Evolutionary conservation across 2,113 vertebrate genomes (phyloP), one percentile per base, ranked within the genome.

Genomic region (Phaethon lepturus): DNA sequence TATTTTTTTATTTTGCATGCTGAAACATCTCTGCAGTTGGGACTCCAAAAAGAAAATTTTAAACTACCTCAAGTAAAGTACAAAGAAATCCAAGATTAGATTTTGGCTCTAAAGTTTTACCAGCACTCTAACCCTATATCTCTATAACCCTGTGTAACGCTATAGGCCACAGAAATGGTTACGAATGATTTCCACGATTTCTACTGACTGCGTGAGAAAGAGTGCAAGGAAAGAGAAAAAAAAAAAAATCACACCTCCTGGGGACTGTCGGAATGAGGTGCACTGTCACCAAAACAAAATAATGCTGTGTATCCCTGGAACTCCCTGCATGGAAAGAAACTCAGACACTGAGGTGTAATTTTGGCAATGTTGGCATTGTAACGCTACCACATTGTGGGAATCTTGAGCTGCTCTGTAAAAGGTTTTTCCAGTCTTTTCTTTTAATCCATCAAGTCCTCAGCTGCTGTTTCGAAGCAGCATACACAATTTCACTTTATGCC

Each of bases 351-450:
- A 59, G 10, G 5, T 62, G 10, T n/a, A 66, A 62, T 79, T 86
- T 67, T 56, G 62, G 49, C 33, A 53, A 15, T 31, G 40, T 3
- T 23, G 35, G 25, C 23, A 58, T 10, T 66, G 33, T 17, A 75
- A 69, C 16, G 49, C 11, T 5, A 50, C 10, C 8, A 44, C 0
- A 0, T 4, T 44, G 35, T 14, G 17, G n/a, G 13, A 88, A 89
- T 31, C 14, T 26, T 66, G 38, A 86, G 28, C 18, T 67, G 13
- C 33, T 59, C 49, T 44, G 8, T 45, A 69, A 66, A 49, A 56
- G 3, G 31, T 17, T 20, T 66, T 84, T 80, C n/a, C 25, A 25
- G 10, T 59, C 7, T 25, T 13, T n/a, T n/a, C 50, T 45, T 16
- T 13, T 42, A 53, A 59, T 74, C 11, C 15, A 40, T 71, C 40